Evolutionary conservation across 1,140 invertebrate genomes (phyloP).

Genomic region (Drosophila pachea): DNA sequence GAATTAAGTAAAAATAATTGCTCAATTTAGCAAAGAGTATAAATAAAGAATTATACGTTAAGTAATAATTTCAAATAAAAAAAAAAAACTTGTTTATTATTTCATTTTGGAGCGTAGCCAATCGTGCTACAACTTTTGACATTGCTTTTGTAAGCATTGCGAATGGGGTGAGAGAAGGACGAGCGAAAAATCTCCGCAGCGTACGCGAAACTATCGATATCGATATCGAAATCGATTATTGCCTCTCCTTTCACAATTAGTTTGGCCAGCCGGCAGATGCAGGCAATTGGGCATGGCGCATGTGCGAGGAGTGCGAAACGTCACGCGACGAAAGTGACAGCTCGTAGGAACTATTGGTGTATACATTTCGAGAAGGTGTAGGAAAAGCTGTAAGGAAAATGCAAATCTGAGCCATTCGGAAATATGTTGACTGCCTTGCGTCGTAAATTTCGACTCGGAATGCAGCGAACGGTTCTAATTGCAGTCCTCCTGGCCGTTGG

Average conservation of each 20-base stretch:
- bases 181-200: too few species aligned
- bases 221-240: conserved; percentile 3
- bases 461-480: conserved; percentile 69
- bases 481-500: conserved; percentile 67
- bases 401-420: conserved; percentile 20
- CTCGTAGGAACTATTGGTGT: conserved; percentile 38
- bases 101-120: too few species aligned
- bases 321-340: conserved; percentile 33
- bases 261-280: too few species aligned
- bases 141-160: too few species aligned
- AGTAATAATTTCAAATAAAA: conserved; percentile 69
- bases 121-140: too few species aligned
- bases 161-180: too few species aligned
- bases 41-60: conserved; percentile 78
- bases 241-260: conserved; percentile 16
- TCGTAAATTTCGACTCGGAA: conserved; percentile 66
- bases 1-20: conserved; percentile 73
- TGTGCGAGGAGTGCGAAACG: conserved; percentile 21
- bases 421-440: conserved; percentile 68
- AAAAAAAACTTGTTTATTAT: too few species aligned
- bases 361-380: conserved; percentile 44
- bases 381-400: conserved; percentile 20
- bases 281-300: conserved; percentile 32
- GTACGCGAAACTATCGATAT: too few species aligned
- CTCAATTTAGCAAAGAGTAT: conserved; percentile 76